Evolutionary conservation across 1,140 invertebrate species (phyloP), one percentile per base, ranked within the genome.

Genomic region (Hycleus phaleratus): DNA sequence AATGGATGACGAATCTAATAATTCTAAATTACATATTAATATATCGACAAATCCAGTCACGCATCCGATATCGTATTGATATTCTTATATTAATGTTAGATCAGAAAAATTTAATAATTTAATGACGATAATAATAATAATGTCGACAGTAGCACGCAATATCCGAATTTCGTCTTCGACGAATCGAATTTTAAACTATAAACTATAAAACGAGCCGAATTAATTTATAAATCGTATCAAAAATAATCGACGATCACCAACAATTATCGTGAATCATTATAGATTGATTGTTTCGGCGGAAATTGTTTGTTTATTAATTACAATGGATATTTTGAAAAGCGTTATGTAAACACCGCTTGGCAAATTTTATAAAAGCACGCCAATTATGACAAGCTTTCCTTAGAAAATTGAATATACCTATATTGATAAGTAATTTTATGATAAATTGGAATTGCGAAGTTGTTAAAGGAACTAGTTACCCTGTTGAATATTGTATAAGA

Each of bases 11-110:
- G 53, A 51, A 55, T 25, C 51, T 62, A 62, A 62, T 62, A 62
- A 62, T 51, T 58, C 56, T 62, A 62, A 62, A 62, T 62, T 62
- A 62, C 49, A 62, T 52, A 57, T 50, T 58, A 58, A 50, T 52
- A 54, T 46, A 47, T 59, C 45, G 50, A 50, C 52, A 47, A 47
- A 44, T 55, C 50, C 38, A 54, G 49, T 52, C 58, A 59, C 58
- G 58, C 58, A 59, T 45, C 49, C 46, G 32, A 32, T 42, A 46
- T 52, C 49, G 45, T 46, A 55, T 55, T 38, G 49, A 58, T 53
- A 52, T 52, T 58, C 52, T 58, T 58, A 12, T 48, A 52, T 53
- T 58, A 49, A 42, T 39, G 4, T 53, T 49, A 32, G 51, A 49
- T 50, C 49, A 48, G 32, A 32, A 4, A 7, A 53, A 53, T 53